Conservation (phyloP, 2,113 vertebrate species). For the Morone saxatilis region DNA sequence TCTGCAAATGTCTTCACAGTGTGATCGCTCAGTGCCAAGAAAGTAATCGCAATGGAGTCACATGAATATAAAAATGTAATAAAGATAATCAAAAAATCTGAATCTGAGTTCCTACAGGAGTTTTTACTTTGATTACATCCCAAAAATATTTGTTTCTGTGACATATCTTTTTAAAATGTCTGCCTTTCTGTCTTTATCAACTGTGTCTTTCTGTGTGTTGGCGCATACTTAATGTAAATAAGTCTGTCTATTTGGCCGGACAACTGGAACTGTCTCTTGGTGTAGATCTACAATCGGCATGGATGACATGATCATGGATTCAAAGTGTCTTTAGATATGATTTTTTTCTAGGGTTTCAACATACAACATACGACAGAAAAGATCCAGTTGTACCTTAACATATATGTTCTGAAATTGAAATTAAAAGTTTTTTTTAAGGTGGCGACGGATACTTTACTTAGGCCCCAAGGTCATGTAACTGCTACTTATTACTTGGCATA, state of each 20-base stretch:
- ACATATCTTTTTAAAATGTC: slow-evolving; percentile 29
- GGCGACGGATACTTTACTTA: neutral
- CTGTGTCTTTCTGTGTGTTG: slow-evolving; percentile 58
- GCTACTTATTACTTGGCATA: neutral
- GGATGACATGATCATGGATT: neutral
- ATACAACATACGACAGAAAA: neutral
- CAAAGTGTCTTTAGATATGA: neutral
- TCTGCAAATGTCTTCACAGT: neutral
- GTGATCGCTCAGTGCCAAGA: slow-evolving; percentile 22
- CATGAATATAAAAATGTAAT: slow-evolving; percentile 2
- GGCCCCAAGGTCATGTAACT: neutral
- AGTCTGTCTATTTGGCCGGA: slow-evolving; percentile 25
- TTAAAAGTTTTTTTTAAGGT: neutral
- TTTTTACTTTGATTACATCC: slow-evolving; percentile 30
- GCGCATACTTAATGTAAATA: slow-evolving; percentile 29
- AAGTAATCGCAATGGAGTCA: neutral
- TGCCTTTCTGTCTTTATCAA: slow-evolving; percentile 60
- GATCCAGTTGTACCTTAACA: neutral
- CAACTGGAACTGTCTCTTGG: neutral
- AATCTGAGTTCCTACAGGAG: neutral
- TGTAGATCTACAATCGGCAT: slow-evolving; percentile 10
- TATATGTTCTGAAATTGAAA: neutral
- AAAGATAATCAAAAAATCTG: neutral
- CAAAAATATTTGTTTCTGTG: slow-evolving; percentile 37
- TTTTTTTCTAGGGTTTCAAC: no score